Base-by-base conservation (phyloP, 2,113 vertebrate species). In the Ardeotis arabs region DNA sequence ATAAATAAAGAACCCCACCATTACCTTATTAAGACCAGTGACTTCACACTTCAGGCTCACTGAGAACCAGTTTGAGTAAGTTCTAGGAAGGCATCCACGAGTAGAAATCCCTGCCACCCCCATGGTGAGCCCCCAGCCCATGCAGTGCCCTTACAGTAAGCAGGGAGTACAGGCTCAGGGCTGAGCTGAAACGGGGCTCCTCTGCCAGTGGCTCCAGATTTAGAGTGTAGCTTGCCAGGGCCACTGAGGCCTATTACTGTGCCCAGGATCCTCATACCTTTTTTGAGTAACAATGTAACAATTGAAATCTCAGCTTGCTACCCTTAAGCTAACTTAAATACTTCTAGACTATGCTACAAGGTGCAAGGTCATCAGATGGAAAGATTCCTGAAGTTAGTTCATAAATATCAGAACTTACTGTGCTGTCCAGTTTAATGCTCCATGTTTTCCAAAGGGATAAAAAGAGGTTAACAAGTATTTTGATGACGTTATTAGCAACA, bases 1-100 rank as follows among this genome's bases (percentile, higher is more conserved):
- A 70, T 28, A 84, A 74, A 62, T 10, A n/a, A 68, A 66, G 3
- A 9, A 2, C 0, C 1, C 1, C 27, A 56, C 0, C 3, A 16
- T 52, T 67, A 39, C 4, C 9, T 29, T 70, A 81, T 45, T 70
- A 66, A 62, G 31, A 74, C 19, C 21, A 35, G 18, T 41, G 14
- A 68, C 25, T 68, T 86, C 18, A 76, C 12, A 52, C 23, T 69
- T 68, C 4, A 80, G 10, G 6, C 17, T 62, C 63, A 62, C 27
- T 63, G 16, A 62, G 77, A 91, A 77, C 0, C 12, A 76, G 17
- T 79, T 58, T 76, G 16, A 74, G 6, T 60, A 64, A 92, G 3
- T 63, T 81, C 31, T 75, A 72, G 56, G 18, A 69, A 76, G 37
- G n/a, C 44, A 83, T 45, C 2, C 8, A 35, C 45, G 33, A 53